phyloP scores from a whole-genome alignment of 2,888 invertebrate genomes.

The Pollenia amentaria region DNA sequence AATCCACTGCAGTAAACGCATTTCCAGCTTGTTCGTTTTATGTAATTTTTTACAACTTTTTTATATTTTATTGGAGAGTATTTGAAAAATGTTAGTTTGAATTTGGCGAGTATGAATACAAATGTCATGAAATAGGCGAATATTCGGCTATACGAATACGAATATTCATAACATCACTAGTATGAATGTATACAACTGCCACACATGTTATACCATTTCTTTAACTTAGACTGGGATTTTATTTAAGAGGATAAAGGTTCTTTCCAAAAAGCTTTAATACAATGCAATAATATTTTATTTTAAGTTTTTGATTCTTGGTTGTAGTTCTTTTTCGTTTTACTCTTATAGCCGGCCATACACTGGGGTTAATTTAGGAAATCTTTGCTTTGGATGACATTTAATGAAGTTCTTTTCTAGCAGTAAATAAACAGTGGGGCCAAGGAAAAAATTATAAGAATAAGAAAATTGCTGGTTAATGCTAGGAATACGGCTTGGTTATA shows the following conservation, averaged over 20 bases:
- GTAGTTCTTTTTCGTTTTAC: background rate
- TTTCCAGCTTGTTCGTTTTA: too few species aligned
- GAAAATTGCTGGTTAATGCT: too few species aligned
- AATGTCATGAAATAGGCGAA: too few species aligned
- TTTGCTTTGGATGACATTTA: slow-evolving; percentile 82
- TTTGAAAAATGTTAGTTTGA: too few species aligned
- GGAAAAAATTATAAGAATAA: too few species aligned
- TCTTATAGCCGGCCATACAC: slow-evolving; percentile 14
- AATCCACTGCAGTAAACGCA: too few species aligned
- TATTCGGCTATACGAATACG: too few species aligned
- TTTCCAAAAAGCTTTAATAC: slow-evolving; percentile 9
- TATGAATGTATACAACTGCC: background rate
- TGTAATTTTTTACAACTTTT: too few species aligned
- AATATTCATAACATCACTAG: too few species aligned
- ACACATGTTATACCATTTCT: slow-evolving; percentile 29
- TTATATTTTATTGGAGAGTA: too few species aligned
- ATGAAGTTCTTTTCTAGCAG: slow-evolving; percentile 86
- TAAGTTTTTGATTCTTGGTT: background rate
- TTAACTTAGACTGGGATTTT: slow-evolving; percentile 1
- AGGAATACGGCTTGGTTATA: too few species aligned
- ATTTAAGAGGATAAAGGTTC: background rate
- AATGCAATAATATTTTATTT: background rate
- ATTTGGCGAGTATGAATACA: too few species aligned
- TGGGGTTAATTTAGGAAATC: slow-evolving; percentile 35
- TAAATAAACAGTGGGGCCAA: slow-evolving; percentile 77